Evolutionary conservation across 2,888 invertebrate genomes (phyloP), one percentile per base, ranked within the genome.

Genomic region (Hoplodrina ambigua): DNA sequence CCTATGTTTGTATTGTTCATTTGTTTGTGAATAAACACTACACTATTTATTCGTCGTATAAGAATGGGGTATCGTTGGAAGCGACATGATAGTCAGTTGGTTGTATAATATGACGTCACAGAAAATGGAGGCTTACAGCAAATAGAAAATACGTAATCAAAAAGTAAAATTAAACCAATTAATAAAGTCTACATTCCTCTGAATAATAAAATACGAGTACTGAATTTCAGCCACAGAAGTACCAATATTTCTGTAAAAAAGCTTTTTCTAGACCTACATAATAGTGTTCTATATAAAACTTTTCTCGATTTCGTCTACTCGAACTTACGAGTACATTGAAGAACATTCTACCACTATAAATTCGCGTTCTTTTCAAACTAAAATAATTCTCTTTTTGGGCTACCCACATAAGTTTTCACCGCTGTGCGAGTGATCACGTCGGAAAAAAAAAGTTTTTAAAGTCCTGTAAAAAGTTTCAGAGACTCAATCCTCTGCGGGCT

Each of bases 401-500:
- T 55, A 80, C 82, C 72, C 72, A 78, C 77, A 75, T 75, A 82
- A 80, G 75, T 82, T 80, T 65, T 67, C 41, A 62, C 65, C 70
- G 20, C 66, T 62, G 63, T 67, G 19, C 80, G 71, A 76, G 82
- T 72, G 84, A 77, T 76, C 81, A 80, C 80, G 75, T 81, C 61
- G 59, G 56, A 75, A 74, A 82, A n/a, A 80, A 82, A 84, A 73
- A 65, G 0, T 56, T 86, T 86, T 65, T 72, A 66, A 86, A 86
- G 85, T 83, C 82, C 83, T 68, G 72, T 79, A 75, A 75, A 79
- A 85, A 89, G 82, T 87, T 87, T 69, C 25, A 61, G 72, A 79
- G 77, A 84, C 83, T 82, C 78, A 78, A 83, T 83, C 84, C 85
- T 72, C 82, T 82, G 86, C 78, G 79, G 77, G 83, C 68, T 60